Percentiles rank a stretch among this genome's conserved stretches.
Conservation (phyloP, 30 jellyfish, hydroid and myxozoan genomes). For the Aurelia sp. region DNA sequence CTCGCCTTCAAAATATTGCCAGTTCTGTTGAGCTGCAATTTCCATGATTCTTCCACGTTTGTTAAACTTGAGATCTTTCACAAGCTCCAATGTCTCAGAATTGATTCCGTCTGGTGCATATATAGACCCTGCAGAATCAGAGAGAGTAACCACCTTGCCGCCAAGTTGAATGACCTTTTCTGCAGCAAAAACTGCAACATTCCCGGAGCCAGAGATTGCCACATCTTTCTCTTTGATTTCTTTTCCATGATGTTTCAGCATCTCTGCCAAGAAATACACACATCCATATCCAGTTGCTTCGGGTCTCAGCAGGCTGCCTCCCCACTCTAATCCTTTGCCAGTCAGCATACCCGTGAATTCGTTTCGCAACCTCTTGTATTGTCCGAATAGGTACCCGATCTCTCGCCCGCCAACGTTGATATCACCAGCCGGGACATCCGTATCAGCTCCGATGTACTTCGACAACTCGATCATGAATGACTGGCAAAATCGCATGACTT, state of each 20-base stretch:
- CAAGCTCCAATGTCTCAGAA: slow-evolving; percentile 44
- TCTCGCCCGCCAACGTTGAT: slow-evolving; percentile 95
- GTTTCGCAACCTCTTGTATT: slow-evolving; percentile 81
- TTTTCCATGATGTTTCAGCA: slow-evolving; percentile 66
- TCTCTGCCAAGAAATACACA: slow-evolving; percentile 70
- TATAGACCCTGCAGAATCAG: slow-evolving; percentile 82
- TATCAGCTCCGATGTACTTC: slow-evolving; percentile 78
- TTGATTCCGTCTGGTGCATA: slow-evolving; percentile 68
- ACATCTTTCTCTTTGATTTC: slow-evolving; percentile 57
- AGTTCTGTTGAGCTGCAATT: slow-evolving; percentile 49
- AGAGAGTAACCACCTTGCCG: slow-evolving; percentile 85
- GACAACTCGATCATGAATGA: slow-evolving; percentile 90
- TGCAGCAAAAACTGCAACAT: slow-evolving; percentile 89
- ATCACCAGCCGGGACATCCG: slow-evolving; percentile 98
- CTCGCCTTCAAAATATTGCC: slow-evolving; percentile 55
- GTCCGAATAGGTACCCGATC: slow-evolving; percentile 89
- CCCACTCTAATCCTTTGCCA: slow-evolving; percentile 91
- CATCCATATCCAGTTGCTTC: slow-evolving; percentile 98
- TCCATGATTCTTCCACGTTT: slow-evolving; percentile 82
- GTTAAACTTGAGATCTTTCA: slow-evolving; percentile 77
- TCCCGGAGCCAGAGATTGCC: slow-evolving; percentile 93
- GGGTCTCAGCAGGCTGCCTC: slow-evolving; percentile 94
- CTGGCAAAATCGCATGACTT: slow-evolving; percentile 95
- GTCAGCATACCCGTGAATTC: slow-evolving; percentile 91
- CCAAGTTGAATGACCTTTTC: slow-evolving; percentile 80